These are phyloP conservation scores for Microplitis deprimator DNA, from an alignment of 2,888 invertebrate species.

Conservation along the genomic window DNA sequence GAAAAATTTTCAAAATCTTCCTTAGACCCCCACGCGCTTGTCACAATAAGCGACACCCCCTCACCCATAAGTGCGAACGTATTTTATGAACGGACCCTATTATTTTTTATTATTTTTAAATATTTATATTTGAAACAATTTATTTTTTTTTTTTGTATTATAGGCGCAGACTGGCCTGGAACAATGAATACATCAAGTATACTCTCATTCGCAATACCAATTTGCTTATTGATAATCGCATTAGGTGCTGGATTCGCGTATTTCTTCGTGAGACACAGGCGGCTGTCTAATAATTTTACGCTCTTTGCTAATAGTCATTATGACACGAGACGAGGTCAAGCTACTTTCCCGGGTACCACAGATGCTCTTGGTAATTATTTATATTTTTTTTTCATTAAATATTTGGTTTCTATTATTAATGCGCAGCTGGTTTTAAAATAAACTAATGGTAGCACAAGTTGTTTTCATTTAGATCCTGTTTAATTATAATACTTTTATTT, in stretches of 20 bases:
- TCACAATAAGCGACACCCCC: too few species aligned
- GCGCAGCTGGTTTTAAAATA: background rate
- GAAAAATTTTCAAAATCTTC: too few species aligned
- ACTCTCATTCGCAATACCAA: conserved; percentile 74
- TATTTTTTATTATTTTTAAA: too few species aligned
- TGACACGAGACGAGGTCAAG: conserved; percentile 88
- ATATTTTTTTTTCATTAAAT: background rate
- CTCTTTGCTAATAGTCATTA: conserved; percentile 89
- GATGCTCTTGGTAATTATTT: conserved; percentile 78
- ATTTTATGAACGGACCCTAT: too few species aligned
- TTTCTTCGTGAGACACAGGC: conserved; percentile 79
- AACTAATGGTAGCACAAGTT: background rate
- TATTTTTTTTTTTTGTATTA: conserved; percentile 36
- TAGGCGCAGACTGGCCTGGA: conserved; percentile 54
- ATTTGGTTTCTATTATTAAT: background rate
- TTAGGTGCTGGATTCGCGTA: conserved; percentile 77
- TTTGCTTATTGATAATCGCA: conserved; percentile 74
- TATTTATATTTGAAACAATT: background rate
- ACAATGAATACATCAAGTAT: conserved; percentile 66
- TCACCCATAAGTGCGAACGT: too few species aligned
- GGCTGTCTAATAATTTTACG: conserved; percentile 84
- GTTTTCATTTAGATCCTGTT: background rate
- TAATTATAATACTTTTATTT: background rate
- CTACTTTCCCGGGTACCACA: conserved; percentile 81
- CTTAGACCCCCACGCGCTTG: too few species aligned